Conservation (phyloP, 1,140 invertebrate genomes). For the Brachionus plicatilis region DNA sequence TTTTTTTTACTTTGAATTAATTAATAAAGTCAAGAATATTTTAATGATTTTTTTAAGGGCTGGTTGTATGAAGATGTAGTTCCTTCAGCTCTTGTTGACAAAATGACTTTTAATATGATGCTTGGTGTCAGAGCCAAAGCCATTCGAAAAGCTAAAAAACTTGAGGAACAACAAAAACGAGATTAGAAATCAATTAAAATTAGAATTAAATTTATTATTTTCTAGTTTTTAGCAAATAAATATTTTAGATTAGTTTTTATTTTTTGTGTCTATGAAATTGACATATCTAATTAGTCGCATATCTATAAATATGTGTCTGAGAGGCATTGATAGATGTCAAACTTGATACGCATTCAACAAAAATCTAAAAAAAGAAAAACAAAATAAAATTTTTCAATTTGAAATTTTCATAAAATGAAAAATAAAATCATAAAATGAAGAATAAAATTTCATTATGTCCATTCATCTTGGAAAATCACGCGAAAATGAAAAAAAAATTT, state of each 20-base stretch:
- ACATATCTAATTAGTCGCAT: too few species aligned
- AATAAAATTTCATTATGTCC: too few species aligned
- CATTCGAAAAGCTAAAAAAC: neutral
- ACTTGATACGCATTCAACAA: too few species aligned
- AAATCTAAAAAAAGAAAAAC: too few species aligned
- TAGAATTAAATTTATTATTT: neutral
- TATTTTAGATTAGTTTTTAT: neutral
- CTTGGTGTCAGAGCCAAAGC: constrained; percentile 11
- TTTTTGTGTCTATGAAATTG: too few species aligned
- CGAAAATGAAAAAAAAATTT: too few species aligned
- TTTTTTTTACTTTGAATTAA: neutral
- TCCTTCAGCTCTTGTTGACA: neutral
- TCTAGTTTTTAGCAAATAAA: neutral
- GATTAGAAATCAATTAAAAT: constrained; percentile 6
- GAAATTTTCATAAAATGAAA: too few species aligned
- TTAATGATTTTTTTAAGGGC: neutral
- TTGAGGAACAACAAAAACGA: constrained; percentile 17
- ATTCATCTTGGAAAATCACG: too few species aligned
- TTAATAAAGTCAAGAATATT: neutral
- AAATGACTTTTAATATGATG: neutral
- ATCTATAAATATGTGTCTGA: too few species aligned
- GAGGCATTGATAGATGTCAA: too few species aligned
- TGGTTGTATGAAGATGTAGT: constrained; percentile 25
- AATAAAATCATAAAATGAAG: too few species aligned
- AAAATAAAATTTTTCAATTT: too few species aligned